Evolutionary conservation across 2,797 vertebrate genomes (phyloP), one percentile per base, ranked within the genome.

Genomic region (Vultur gryphus): DNA sequence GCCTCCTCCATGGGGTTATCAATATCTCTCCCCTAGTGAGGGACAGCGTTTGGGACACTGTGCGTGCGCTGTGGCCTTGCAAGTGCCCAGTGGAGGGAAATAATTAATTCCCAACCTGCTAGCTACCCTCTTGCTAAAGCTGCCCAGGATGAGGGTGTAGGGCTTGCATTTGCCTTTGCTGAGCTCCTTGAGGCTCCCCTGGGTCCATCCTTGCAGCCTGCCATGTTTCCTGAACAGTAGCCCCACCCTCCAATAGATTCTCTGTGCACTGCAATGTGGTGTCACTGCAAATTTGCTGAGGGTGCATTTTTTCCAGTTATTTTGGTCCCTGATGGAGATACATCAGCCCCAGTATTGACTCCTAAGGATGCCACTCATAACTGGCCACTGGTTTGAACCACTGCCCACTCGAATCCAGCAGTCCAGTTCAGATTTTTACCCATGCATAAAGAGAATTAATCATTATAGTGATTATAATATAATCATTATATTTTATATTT

Each of bases 51-150:
- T 10, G 8, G 52, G 69, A 37, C 12, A 28, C 13, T 7, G 16
- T 0, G 1, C 3, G 4, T 12, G 12, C 0, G 0, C 16, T 10
- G 37, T 52, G 44, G 21, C n/a, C 14, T 48, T 78, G 14, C 16
- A 21, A 13, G 24, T 62, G 17, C 25, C 25, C 35, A 13, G 11
- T 14, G 39, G 21, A n/a, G 6, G 39, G 39, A 65, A 59, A 31
- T 23, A 10, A 67, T 33, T 31, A 10, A 23, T 55, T 84, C 28
- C 33, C 18, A 26, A 0, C 20, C n/a, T 58, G 6, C 19, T 54
- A 35, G 9, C 9, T 59, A 8, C 8, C 5, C 5, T 46, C 39
- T 62, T 25, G 26, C 37, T 73, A 5, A 70, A 29, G 24, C 67
- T 70, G 44, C 33, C 31, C 39, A 46, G 44, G n/a, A 20, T 70